Evolutionary conservation across 2,888 invertebrate genomes (phyloP), one percentile per base, ranked within the genome.

Genomic region (Hydrotaea cyrtoneurina): DNA sequence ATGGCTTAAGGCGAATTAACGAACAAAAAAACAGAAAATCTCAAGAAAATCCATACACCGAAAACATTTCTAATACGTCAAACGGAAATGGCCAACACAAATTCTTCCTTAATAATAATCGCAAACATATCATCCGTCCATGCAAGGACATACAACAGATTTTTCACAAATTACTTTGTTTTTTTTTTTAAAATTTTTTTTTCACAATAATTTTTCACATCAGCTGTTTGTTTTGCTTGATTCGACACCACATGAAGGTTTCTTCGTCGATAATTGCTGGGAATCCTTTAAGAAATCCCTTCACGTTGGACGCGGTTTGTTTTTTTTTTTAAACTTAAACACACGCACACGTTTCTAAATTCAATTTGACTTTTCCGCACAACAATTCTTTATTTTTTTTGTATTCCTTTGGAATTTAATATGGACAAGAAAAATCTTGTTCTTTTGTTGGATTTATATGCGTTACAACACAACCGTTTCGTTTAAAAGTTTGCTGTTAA

Each of bases 401-500:
- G 4, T 39, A 39, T 62, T 62, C 26, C 26, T 15, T 21, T 50
- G 13, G 11, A 21, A 57, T 21, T 59, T 59, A 13, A 43, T 11
- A 43, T 43, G 5, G 10, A 50, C n/a, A 39, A 39, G 39, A 4
- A 13, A 1, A 1, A n/a, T 43, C 10, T 43, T 10, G 3, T 43
- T 7, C 7, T 43, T 50, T 15, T 15, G 1, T 50, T n/a, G 50
- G n/a, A 10, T 50, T 50, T n/a, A n/a, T 8, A 80, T 77, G 82
- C 86, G 85, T 86, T 86, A 39, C 72, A 74, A 80, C 86, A 88
- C 91, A 90, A 90, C 92, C 91, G 91, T 87, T 88, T 89, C 88
- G 88, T 89, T 89, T 89, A 88, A 91, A 90, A 89, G 91, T 90
- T 90, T 90, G 89, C 88, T 89, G 88, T 88, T 88, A 89, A 92